Percentiles rank a stretch among this genome's conserved stretches.
Conservation (phyloP, 1,140 invertebrate species). For the Meloidogyne exigua region DNA sequence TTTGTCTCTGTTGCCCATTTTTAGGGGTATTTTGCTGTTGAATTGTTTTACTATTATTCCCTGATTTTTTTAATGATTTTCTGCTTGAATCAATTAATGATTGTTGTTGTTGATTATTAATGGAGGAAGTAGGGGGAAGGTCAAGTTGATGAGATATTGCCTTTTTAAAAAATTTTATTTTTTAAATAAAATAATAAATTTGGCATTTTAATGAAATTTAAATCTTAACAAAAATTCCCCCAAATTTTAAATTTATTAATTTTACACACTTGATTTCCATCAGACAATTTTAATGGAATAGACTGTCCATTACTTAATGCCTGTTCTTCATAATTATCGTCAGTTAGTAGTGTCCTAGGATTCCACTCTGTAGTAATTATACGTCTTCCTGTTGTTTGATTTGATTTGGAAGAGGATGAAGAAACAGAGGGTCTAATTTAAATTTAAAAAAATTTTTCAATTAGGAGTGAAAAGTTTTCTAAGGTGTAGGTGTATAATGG, state of each 20-base stretch:
- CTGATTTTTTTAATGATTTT: neutral
- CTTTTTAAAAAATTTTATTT: too few relatives aligned
- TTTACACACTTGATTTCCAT: too few relatives aligned
- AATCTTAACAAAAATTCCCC: too few relatives aligned
- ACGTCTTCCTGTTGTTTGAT: neutral
- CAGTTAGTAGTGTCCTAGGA: neutral
- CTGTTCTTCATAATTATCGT: neutral
- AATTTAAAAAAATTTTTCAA: too few relatives aligned
- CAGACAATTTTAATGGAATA: too few relatives aligned
- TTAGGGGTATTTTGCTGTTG: neutral
- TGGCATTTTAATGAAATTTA: too few relatives aligned
- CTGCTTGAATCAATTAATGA: neutral
- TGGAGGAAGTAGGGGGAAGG: neutral
- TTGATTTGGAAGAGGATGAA: neutral
- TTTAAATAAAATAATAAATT: too few relatives aligned
- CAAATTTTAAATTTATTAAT: too few relatives aligned
- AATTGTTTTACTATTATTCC: neutral
- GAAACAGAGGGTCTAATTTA: neutral
- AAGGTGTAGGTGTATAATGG: too few relatives aligned
- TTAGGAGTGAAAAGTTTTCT: too few relatives aligned
- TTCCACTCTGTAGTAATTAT: neutral
- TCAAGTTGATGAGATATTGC: neutral
- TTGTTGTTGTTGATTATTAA: conserved; percentile 10
- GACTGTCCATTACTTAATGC: too few relatives aligned
- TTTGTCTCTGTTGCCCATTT: neutral